Evolutionary conservation across 2,888 invertebrate genomes (phyloP), one percentile per base, ranked within the genome.

Genomic region (Hemithea aestivaria): DNA sequence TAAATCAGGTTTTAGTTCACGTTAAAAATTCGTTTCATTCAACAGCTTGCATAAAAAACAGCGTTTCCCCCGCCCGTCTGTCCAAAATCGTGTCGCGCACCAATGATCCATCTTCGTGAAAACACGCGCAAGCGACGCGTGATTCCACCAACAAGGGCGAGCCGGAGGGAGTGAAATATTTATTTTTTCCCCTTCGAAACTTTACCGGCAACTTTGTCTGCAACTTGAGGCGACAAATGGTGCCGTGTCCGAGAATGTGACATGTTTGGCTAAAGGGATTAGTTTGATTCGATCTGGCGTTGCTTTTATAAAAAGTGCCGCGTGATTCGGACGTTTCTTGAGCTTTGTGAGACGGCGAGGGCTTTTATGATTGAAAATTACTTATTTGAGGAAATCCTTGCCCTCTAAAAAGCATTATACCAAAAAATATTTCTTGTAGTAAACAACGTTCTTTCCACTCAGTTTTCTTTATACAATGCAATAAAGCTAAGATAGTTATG

Each of bases 71-170:
- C 64, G 72, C 70, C 8, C 51, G 74, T 71, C 47, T 68, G 35
- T 35, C 12, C n/a, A 0, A 1, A 5, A 21, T 45, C 45, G 48
- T 59, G 66, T 66, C 67, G 71, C 73, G 59, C 66, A 59, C 66
- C 67, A 61, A 78, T 78, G 78, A 82, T 82, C 82, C 79, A 79
- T 82, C 81, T 84, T 80, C 73, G 78, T 79, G 78, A 68, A 78
- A 78, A 77, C 75, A 29, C 78, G 77, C 76, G 76, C 81, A 66
- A 71, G 76, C 75, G 75, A 81, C 82, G 82, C 82, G 82, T 84
- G 84, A 82, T 84, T 83, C 85, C 72, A 74, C 73, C 81, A 75
- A 75, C 81, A 76, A 78, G 85, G 85, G 83, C 70, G 77, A 67
- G 48, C 51, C 41, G 60, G 43, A 65, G 73, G 70, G 69, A 58